Evolutionary conservation across 2,113 vertebrate species (phyloP), one percentile per base, ranked within the genome.

Genomic region (Numida meleagris): DNA sequence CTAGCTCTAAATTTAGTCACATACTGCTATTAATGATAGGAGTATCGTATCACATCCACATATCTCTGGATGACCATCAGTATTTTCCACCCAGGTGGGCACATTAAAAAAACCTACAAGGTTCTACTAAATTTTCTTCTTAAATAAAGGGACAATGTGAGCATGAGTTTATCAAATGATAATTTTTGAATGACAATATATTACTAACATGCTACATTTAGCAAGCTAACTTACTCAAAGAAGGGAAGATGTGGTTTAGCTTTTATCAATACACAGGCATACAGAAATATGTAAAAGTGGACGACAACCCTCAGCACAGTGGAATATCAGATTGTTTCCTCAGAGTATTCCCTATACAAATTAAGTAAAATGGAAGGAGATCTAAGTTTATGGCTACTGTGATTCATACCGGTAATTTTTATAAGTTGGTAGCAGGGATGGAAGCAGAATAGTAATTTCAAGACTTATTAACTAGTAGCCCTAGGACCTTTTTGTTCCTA

Each of bases 281-380:
- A n/a, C 24, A 57, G 5, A 0, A 4, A 5, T 5, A 10, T 5
- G 9, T 4, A 14, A 36, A 3, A 40, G 62, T 72, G 36, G 45
- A 77, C 27, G 14, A 46, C 24, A 72, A 50, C 36, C 36, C 36
- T 18, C 24, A 65, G 57, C 10, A 23, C 38, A 29, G n/a, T 5
- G 8, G 31, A 46, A 10, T 13, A 24, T 61, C 34, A 55, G 34
- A 66, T 48, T n/a, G 42, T 43, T 43, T 15, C 58, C n/a, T 34
- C 13, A 10, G 11, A 16, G 10, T 7, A 42, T 3, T 20, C 12
- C 31, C 59, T 53, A 34, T 6, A 68, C 7, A 72, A 67, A 78
- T 34, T 10, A 73, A 73, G 33, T 48, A 33, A 45, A 86, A 27
- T 17, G 38, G 58, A 46, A 78, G 42, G 25, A 77, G 19, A 31